Evolutionary conservation across 2,888 invertebrate genomes (phyloP), one percentile per base, ranked within the genome.

Genomic region (Pterostichus madidus): DNA sequence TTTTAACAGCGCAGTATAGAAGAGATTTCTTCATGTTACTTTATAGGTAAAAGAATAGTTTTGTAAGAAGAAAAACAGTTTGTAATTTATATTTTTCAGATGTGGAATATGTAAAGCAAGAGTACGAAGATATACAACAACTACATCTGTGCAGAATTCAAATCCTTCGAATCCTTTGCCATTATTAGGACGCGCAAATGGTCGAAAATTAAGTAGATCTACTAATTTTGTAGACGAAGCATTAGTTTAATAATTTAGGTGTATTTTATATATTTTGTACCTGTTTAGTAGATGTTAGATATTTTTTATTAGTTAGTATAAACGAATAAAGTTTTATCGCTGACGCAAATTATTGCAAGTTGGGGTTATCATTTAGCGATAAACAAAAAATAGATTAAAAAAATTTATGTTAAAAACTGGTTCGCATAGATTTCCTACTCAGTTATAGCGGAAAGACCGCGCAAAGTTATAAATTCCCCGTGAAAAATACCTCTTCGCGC

Each of bases 1-100:
- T 98, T 85, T 91, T 97, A 87, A 98, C 97, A 6, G 94, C 96
- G 84, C 97, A 97, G 89, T 97, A 96, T 88, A 92, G 96, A 56
- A 92, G 94, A 85, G 97, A 97, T 88, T 91, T 96, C 24, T 92
- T 93, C 78, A 91, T 92, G 10, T 88, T 96, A 53, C 90, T 96
- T 73, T 93, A 94, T 2, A 93, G 94, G 91, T 95, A 91, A 86
- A n/a, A n/a, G n/a, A 35, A 35, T 44, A 13, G 10, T 31, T 53
- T 78, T 68, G 17, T 53, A 31, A 32, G 15, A 64, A 52, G 52
- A 11, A 7, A 3, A 13, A 35, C 13, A 1, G 39, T 61, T 46
- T 32, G 31, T 59, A 75, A 56, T 35, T 61, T 24, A n/a, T 81
- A 80, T 75, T 53, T 89, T 88, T 15, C 84, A 93, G 93, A 86